Evolutionary conservation across 64 coral and sea anemone genomes (phyloP), one percentile per base, ranked within the genome.

Genomic region (Montipora capricornis): DNA sequence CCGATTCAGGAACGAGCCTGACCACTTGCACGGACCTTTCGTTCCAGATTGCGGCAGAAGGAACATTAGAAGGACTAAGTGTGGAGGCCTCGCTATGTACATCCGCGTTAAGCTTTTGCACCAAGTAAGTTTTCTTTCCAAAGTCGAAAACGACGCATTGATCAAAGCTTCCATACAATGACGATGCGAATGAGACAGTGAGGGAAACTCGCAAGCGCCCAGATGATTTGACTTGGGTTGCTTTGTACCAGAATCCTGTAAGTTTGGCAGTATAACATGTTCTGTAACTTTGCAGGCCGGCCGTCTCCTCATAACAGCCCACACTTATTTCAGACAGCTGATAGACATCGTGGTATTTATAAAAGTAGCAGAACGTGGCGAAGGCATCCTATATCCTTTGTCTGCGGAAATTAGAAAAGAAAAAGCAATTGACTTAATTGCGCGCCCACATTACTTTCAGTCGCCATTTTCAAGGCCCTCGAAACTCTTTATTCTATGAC

Each of bases 61-160:
- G 14, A 8, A 2, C 45, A 86, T 69, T 44, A 71, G 71, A 50
- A 45, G 62, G 46, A 16, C 20, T 44, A 59, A 47, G 45, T 19
- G 64, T 49, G 15, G 10, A 22, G 3, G 66, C 49, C 1, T 49
- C 62, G 47, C 82, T 86, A 7, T 49, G 44, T 51, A 93, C 67
- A 79, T 97, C 95, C 3, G 94, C 76, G 48, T 88, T 97, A 26
- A 97, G 87, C 8, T 48, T 93, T 76, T 97, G 68, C 37, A 94
- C 81, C 1, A 97, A 71, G 22, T 66, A 88, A 0, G 82, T 46
- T 46, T 88, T 74, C 20, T 47, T 87, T 20, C 89, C 92, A 85
- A 97, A 97, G 58, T 97, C 93, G 45, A 97, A 94, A 77, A 97
- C 48, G 29, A 97, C 52, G 53, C 93, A 66, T 61, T 97, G 95